Conservation (phyloP, 2,888 invertebrate species). For the Syrphus vitripennis region DNA sequence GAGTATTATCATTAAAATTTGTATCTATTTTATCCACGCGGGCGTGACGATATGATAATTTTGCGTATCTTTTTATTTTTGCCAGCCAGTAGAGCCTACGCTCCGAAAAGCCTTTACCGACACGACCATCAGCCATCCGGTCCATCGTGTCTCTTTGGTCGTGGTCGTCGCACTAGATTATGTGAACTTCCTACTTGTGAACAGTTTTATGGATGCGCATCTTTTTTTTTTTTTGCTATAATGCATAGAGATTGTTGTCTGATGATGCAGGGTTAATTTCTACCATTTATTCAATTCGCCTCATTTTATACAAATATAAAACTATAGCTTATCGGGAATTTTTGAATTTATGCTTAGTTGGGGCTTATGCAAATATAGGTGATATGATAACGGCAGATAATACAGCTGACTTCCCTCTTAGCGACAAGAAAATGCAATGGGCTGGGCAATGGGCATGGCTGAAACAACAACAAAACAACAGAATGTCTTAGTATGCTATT, state of each 20-base stretch:
- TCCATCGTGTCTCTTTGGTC: not conserved
- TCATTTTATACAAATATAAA: constrained; percentile 15
- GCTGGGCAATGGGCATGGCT: constrained; percentile 25
- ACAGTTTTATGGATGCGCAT: constrained; percentile 38
- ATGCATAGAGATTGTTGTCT: constrained; percentile 43
- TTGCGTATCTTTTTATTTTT: not conserved
- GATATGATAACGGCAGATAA: constrained; percentile 68
- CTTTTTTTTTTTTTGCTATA: no score
- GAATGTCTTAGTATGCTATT: constrained; percentile 38
- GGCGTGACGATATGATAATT: constrained; percentile 31
- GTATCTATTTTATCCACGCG: constrained; percentile 17
- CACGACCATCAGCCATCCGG: not conserved
- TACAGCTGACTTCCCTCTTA: constrained; percentile 50
- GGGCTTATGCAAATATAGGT: constrained; percentile 67
- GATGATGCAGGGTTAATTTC: constrained; percentile 54
- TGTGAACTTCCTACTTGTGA: constrained; percentile 37
- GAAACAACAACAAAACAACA: not conserved
- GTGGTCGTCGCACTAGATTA: not conserved
- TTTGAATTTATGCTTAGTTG: constrained; percentile 65
- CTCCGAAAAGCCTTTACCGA: not conserved
- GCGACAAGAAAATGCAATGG: not conserved
- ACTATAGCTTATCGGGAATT: constrained; percentile 37
- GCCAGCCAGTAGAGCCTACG: not conserved
- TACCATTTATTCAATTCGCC: constrained; percentile 59
- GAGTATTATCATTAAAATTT: not conserved